Base-by-base conservation (phyloP, 2,113 vertebrate species). In the Motacilla alba region DNA sequence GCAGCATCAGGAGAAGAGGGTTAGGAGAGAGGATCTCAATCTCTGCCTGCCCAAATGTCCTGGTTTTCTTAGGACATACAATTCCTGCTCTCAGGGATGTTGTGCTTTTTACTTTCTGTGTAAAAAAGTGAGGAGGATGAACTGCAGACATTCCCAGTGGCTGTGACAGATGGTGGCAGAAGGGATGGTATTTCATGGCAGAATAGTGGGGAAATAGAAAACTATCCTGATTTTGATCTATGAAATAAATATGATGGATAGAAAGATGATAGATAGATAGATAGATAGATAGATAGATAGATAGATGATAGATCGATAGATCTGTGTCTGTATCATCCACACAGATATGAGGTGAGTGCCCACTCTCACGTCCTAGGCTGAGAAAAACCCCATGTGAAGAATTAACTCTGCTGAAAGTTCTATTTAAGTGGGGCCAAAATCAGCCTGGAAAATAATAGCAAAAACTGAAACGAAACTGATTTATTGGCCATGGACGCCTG, bases 1-100 rank as follows among this genome's bases (percentile, higher is more conserved):
- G 53, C 31, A 43, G 41, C 49, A 64, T 23, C 33, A 14, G 50
- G 10, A 43, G 41, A 19, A 69, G 16, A 10, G 28, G 21, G 9
- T 69, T 41, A 24, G 26, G 14, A 63, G 39, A 24, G 11, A 63
- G 31, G 16, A 17, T 85, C 70, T 70, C 70, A 33, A 2, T 23
- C 37, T 62, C 23, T 47, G 6, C 58, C 21, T 12, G 0, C 14
- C 11, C 13, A 68, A 73, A 73, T 9, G 3, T 23, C n/a, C 69
- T 39, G 0, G 0, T 82, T 93, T 26, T 56, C 8, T 3, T 5
- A 9, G 21, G 37, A 58, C 14, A 33, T 22, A 11, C 6, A 11
- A 5, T 37, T 80, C 44, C 39, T 63, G 9, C 24, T 63, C 44
- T 43, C 1, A 0, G 41, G 19, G 4, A 8, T 63, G 0, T n/a